These are phyloP conservation scores for Mercenaria mercenaria DNA, from an alignment of 1,140 invertebrate genomes.

Conservation along the genomic window DNA sequence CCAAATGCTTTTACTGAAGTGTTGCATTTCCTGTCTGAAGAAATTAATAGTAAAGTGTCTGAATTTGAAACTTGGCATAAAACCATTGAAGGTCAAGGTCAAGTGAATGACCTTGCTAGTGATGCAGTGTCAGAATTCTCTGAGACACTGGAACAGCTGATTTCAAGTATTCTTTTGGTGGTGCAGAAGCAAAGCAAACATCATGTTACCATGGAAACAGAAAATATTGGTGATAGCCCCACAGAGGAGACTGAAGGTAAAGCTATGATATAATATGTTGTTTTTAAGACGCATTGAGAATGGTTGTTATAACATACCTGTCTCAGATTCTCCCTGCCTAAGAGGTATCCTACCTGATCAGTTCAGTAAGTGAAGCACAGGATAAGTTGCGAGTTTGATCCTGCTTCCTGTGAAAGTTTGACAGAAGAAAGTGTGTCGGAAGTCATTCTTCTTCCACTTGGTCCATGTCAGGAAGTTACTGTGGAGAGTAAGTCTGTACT, in stretches of 20 bases:
- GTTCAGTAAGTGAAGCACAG: too few relatives aligned
- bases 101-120: background rate
- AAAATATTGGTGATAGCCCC: background rate
- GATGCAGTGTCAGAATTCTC: constrained; percentile 18
- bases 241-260: constrained; percentile 49
- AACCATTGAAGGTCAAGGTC: background rate
- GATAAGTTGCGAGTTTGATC: too few relatives aligned
- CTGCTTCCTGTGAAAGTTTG: too few relatives aligned
- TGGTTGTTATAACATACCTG: too few relatives aligned
- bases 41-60: constrained; percentile 4
- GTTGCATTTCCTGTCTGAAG: constrained; percentile 35
- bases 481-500: too few relatives aligned
- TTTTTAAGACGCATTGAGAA: background rate
- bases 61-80: constrained; percentile 38
- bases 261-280: too few relatives aligned
- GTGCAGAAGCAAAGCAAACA: constrained; percentile 78
- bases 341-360: too few relatives aligned
- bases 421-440: too few relatives aligned
- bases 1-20: constrained; percentile 61
- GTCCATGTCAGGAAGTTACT: too few relatives aligned
- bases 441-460: too few relatives aligned
- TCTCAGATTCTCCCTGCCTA: too few relatives aligned
- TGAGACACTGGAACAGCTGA: constrained; percentile 66
- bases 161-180: constrained; percentile 73
- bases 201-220: constrained; percentile 29